Evolutionary conservation across 1,140 invertebrate species (phyloP).

Genomic region (Rhizoglyphus robini): DNA sequence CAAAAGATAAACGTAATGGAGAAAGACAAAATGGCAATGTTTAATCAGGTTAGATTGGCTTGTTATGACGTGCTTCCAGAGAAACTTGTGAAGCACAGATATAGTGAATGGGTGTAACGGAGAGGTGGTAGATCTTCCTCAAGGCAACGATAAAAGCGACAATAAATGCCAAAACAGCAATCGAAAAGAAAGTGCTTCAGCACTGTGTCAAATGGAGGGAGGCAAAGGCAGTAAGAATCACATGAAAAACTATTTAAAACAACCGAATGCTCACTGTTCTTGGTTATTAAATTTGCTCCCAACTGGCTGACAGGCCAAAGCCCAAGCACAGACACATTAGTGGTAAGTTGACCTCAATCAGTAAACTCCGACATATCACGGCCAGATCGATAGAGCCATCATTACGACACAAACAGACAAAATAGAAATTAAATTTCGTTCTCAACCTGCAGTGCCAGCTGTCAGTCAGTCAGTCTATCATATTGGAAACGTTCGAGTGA

Average conservation of each 20-base stretch:
- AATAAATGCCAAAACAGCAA: slow-evolving; percentile 8
- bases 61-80: background rate
- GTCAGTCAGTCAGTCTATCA: background rate
- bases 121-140: no score
- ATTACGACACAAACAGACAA: no score
- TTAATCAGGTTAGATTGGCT: background rate
- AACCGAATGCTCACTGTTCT: no score
- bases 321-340: background rate
- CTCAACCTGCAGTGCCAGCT: no score
- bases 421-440: slow-evolving; percentile 3
- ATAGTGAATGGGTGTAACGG: background rate
- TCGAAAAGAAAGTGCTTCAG: background rate
- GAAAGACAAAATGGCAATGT: background rate
- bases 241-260: slow-evolving; percentile 12
- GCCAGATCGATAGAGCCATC: no score
- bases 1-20: background rate
- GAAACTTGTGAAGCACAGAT: background rate
- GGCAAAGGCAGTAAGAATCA: background rate
- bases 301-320: background rate
- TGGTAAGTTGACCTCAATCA: background rate
- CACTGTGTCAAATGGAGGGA: no score
- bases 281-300: slow-evolving; percentile 3
- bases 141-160: background rate
- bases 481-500: background rate
- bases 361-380: no score